phyloP scores from a whole-genome alignment of 2,113 vertebrate species.

The Anarrhichthys ocellatus region DNA sequence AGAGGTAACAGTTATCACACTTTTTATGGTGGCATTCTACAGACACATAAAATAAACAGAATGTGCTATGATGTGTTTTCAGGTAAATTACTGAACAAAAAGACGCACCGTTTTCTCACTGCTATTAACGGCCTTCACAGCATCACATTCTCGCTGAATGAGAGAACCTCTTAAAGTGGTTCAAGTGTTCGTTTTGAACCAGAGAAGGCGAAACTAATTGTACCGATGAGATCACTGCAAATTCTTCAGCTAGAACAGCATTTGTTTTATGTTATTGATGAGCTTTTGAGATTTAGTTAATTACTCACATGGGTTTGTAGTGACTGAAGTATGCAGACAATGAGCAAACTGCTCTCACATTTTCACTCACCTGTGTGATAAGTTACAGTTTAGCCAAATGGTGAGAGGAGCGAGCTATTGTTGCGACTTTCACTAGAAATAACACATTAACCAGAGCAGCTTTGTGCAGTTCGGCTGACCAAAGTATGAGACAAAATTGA shows the following conservation, averaged over 20 bases:
- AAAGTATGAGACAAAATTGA: slow-evolving; percentile 70
- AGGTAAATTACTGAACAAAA: slow-evolving; percentile 23
- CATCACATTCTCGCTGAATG: neutral
- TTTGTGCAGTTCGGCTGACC: slow-evolving; percentile 55
- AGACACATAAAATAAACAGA: slow-evolving; percentile 4
- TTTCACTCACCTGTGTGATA: slow-evolving; percentile 60
- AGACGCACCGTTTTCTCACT: neutral
- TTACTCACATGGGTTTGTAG: slow-evolving; percentile 27
- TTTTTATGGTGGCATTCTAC: neutral
- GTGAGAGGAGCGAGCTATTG: slow-evolving; percentile 52
- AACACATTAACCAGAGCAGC: slow-evolving; percentile 59
- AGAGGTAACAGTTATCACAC: neutral
- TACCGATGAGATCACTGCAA: slow-evolving; percentile 53
- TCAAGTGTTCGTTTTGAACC: slow-evolving; percentile 19
- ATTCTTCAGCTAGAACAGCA: slow-evolving; percentile 16
- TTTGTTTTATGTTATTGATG: slow-evolving; percentile 46
- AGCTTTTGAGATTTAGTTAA: slow-evolving; percentile 50
- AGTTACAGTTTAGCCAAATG: slow-evolving; percentile 54
- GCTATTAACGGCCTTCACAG: neutral
- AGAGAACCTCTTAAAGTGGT: slow-evolving; percentile 28
- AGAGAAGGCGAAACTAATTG: slow-evolving; percentile 25
- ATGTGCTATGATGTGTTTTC: neutral
- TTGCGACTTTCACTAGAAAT: slow-evolving; percentile 59
- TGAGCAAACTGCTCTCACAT: slow-evolving; percentile 11
- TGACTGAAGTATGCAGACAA: slow-evolving; percentile 28